Percentiles rank a stretch among this genome's conserved stretches.
phyloP scores from a whole-genome alignment of 2,797 vertebrate genomes.

The Apogon hyalosoma region DNA sequence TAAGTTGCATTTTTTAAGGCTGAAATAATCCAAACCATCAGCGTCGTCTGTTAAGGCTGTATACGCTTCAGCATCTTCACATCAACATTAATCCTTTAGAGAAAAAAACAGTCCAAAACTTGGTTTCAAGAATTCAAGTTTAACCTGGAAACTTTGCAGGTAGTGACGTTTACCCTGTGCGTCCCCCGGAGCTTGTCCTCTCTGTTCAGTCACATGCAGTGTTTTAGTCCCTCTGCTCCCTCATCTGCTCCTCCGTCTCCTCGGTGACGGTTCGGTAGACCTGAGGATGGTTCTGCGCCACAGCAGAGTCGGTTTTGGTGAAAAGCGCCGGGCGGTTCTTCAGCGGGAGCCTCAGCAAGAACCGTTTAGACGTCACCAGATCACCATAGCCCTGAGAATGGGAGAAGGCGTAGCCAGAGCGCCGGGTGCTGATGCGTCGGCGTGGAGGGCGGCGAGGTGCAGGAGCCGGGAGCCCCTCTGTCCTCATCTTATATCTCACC shows the following conservation, averaged over 20 bases:
- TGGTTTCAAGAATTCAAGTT: constrained; percentile 2
- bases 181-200: not conserved
- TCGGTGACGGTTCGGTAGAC: constrained; percentile 76
- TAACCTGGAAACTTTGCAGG: constrained; percentile 8
- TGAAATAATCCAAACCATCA: not conserved
- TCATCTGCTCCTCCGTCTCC: constrained; percentile 30
- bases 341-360: constrained; percentile 77
- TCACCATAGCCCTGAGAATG: constrained; percentile 92
- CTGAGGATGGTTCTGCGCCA: constrained; percentile 76
- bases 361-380: constrained; percentile 91
- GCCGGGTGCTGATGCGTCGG: constrained; percentile 82
- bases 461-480: constrained; percentile 76
- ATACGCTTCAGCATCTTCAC: constrained; percentile 3
- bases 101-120: not conserved
- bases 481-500: constrained; percentile 86
- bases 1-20: not conserved
- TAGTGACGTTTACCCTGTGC: not conserved
- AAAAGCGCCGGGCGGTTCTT: constrained; percentile 63
- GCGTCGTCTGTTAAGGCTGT: not conserved
- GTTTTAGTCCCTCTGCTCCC: constrained; percentile 6
- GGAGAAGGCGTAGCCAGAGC: constrained; percentile 96
- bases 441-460: constrained; percentile 51
- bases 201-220: not conserved
- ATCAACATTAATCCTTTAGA: constrained; percentile 9
- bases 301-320: constrained; percentile 55